Evolutionary conservation across 2,113 vertebrate genomes (phyloP).

Genomic region (Cochlearius cochlearius): DNA sequence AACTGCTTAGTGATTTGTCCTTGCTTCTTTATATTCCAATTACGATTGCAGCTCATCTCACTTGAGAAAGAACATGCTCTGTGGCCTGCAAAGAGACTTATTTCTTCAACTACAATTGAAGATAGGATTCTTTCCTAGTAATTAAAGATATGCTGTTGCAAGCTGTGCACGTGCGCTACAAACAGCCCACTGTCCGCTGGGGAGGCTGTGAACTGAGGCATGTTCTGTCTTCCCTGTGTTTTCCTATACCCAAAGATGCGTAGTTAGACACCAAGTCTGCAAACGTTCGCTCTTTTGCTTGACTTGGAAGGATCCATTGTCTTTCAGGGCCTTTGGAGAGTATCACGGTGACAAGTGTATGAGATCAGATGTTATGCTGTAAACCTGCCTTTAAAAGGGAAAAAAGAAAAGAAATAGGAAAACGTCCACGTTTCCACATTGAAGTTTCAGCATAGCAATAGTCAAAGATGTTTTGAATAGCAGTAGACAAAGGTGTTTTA

Average conservation of each 20-base stretch:
- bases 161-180: neutral
- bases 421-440: neutral
- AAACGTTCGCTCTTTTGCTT: neutral
- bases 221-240: neutral
- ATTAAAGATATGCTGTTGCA: neutral
- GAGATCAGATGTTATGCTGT: slow-evolving; percentile 29
- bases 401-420: slow-evolving; percentile 5
- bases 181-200: neutral
- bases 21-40: neutral
- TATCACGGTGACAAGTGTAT: neutral
- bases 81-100: neutral
- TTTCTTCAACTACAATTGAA: neutral
- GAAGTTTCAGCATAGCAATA: slow-evolving; percentile 2
- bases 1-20: slow-evolving; percentile 1
- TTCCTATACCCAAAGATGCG: neutral
- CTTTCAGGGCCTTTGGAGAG: slow-evolving; percentile 32
- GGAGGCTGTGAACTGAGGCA: neutral
- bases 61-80: neutral
- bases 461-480: slow-evolving; percentile 28
- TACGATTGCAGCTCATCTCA: neutral
- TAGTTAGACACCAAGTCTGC: neutral
- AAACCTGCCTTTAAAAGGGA: neutral
- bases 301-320: neutral
- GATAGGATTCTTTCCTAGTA: neutral
- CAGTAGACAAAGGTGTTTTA: slow-evolving; percentile 24